A percentile compares a stretch with the other conserved stretches of the same genome.
Evolutionary conservation across 2,113 vertebrate species (phyloP).

Genomic region (Sterna hirundo): DNA sequence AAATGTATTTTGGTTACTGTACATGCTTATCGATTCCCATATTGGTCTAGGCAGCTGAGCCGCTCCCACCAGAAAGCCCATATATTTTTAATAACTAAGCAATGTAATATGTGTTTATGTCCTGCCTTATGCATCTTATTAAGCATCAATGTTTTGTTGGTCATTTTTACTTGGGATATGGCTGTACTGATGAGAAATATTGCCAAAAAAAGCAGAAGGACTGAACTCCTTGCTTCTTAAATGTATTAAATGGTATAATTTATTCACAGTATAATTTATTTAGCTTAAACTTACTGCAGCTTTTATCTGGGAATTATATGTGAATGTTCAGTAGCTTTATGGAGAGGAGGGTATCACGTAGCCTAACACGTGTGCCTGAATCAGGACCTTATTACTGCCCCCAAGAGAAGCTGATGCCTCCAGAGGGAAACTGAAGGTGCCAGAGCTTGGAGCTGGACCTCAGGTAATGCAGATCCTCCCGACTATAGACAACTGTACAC

Average conservation of each 20-base stretch:
- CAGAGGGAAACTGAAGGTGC: background rate
- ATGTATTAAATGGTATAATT: background rate
- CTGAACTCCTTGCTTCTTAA: background rate
- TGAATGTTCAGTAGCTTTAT: background rate
- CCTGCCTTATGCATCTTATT: background rate
- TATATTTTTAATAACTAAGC: background rate
- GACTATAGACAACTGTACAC: background rate
- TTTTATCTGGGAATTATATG: background rate
- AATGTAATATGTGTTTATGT: background rate
- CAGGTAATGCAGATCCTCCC: background rate
- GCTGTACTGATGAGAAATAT: background rate
- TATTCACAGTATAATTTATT: background rate
- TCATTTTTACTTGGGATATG: background rate
- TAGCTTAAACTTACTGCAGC: background rate
- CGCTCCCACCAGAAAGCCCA: background rate
- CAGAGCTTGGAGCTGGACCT: background rate
- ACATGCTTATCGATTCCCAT: background rate
- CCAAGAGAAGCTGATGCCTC: background rate
- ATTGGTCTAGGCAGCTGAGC: background rate
- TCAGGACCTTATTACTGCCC: background rate
- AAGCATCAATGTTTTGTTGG: background rate
- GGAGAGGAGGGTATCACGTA: background rate
- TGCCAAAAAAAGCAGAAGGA: background rate
- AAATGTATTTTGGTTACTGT: background rate
- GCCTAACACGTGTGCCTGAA: background rate